Evolutionary conservation across 2,797 vertebrate genomes (phyloP).

Genomic region (Dicrostonyx torquatus): DNA sequence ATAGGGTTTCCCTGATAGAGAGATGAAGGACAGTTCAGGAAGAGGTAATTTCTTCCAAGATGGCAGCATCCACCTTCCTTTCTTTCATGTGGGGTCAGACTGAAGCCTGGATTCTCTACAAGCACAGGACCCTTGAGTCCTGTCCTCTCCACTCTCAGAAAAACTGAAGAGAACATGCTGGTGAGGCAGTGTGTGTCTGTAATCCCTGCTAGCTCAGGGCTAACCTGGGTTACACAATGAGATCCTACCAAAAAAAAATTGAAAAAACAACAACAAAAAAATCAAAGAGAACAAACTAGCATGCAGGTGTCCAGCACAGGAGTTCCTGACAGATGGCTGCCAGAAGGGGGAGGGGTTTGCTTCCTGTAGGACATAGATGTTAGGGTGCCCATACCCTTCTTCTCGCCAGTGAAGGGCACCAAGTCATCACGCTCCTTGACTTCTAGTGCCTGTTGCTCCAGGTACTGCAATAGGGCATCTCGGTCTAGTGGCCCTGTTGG

Average conservation of each 20-base stretch:
- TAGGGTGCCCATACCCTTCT: constrained; percentile 89
- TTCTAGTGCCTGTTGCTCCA: constrained; percentile 95
- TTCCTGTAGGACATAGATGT: background rate
- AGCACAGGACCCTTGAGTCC: constrained; percentile 8
- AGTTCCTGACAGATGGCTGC: background rate
- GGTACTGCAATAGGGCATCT: constrained; percentile 92
- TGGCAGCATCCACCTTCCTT: constrained; percentile 37
- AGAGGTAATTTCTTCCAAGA: constrained; percentile 25
- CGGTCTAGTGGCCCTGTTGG: constrained; percentile 93
- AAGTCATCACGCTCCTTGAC: constrained; percentile 91
- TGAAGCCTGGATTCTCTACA: constrained; percentile 4
- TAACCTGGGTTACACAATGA: background rate
- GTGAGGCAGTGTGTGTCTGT: background rate
- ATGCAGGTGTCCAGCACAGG: background rate
- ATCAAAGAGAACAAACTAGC: background rate
- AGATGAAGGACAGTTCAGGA: background rate
- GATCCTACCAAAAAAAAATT: background rate
- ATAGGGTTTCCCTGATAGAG: constrained; percentile 90
- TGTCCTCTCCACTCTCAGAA: background rate
- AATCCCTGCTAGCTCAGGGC: background rate
- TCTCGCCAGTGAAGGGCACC: constrained; percentile 96
- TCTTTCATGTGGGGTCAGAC: background rate
- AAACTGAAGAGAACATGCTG: background rate
- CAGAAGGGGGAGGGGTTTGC: background rate
- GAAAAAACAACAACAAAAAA: too few species aligned